Base-by-base conservation (phyloP, 2,797 vertebrate species). In the Somateria mollissima region DNA sequence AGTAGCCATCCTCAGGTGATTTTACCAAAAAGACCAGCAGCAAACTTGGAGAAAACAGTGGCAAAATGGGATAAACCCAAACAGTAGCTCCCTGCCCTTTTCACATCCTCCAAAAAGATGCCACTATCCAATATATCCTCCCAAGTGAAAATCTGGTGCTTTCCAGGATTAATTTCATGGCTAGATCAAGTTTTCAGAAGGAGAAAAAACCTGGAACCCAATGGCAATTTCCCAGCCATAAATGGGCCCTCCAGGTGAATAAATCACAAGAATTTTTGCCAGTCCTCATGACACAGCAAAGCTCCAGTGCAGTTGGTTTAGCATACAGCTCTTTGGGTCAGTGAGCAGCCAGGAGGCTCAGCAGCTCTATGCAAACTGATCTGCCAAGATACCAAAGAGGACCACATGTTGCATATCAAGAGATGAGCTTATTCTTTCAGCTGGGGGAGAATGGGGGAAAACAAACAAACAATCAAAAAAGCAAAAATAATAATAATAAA, bases 121-220 rank as follows among this genome's bases (percentile, higher is more conserved):
- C 3, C 2, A 3, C 20, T 45, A 2, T 16, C 14, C 9, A 0
- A 5, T 13, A 4, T 8, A 8, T 64, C 36, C 22, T 41, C 30
- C 39, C 58, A 3, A 2, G 14, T 0, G 3, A 79, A 17, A 11
- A 5, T 24, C 60, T 47, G 71, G 78, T 11, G 39, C 54, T 77
- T 84, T 56, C 65, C 0, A 0, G 58, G 21, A 3, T 65, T 45
- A 17, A 47, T 57, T 72, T 19, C 36, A 7, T 4, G 3, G 24
- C 47, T 14, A 32, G 41, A 19, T 66, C 6, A 2, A 6, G 53
- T 65, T 87, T 85, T 25, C 49, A 36, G 13, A 17, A 43, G 78
- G 47, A 34, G 25, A 3, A 3, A 57, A 30, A 43, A 34, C 11
- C 18, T 43, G 22, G 49, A 27, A 36, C 9, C 49, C 17, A 25